Evolutionary conservation across 1,140 invertebrate genomes (phyloP).

Genomic region (Batillaria attramentaria): DNA sequence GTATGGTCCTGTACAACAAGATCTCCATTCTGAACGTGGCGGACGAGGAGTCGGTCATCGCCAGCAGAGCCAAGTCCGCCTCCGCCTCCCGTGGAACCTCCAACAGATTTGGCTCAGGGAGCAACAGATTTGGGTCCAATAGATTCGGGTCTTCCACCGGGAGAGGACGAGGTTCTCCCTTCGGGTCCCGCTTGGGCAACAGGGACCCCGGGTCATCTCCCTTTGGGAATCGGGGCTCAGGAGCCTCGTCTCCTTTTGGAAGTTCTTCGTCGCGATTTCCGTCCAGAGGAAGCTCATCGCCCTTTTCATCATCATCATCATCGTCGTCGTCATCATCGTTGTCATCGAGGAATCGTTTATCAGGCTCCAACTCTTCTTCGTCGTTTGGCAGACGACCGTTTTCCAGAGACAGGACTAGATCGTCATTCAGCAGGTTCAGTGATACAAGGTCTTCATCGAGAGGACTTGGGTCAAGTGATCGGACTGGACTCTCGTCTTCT

Average conservation of each 20-base stretch:
- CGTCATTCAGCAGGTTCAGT: background rate
- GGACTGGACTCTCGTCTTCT: background rate
- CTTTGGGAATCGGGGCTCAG: background rate
- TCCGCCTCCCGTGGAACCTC: background rate
- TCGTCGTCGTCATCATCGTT: background rate
- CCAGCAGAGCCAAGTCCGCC: background rate
- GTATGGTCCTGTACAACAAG: conserved; percentile 24
- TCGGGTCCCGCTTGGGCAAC: background rate
- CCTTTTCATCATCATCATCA: too few relatives aligned
- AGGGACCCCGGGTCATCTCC: too few relatives aligned
- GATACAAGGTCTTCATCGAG: background rate
- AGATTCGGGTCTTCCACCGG: too few relatives aligned
- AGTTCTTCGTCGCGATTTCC: background rate
- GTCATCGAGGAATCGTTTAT: background rate
- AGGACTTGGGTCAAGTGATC: background rate
- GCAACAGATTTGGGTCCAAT: too few relatives aligned
- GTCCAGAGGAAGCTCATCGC: background rate
- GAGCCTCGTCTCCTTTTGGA: background rate
- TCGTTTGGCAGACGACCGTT: too few relatives aligned
- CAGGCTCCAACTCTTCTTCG: background rate
- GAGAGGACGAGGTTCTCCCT: background rate
- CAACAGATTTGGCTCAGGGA: background rate
- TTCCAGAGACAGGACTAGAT: background rate
- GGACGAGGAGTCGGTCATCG: background rate
- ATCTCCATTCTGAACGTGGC: conserved; percentile 17